A percentile compares a stretch with the other conserved stretches of the same genome.
These are phyloP conservation scores for Gymnarchus niloticus DNA, from an alignment of 2,113 vertebrate species.

Conservation along the genomic window DNA sequence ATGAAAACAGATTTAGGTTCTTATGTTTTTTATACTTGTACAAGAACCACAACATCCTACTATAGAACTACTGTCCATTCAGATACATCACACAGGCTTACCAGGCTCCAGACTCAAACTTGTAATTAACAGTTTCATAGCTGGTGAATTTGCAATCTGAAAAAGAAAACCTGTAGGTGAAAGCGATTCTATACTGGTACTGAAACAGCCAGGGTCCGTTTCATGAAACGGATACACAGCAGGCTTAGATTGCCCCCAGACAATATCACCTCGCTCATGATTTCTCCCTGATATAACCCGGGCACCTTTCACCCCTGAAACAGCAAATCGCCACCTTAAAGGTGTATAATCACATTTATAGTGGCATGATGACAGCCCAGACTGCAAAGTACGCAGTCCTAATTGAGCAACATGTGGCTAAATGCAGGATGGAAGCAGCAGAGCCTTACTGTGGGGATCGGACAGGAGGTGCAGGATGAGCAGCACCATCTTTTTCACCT, in stretches of 20 bases:
- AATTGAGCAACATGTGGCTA: not conserved
- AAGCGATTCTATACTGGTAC: too few species aligned
- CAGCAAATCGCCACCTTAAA: too few species aligned
- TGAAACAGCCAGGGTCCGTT: too few species aligned
- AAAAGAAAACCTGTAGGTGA: too few species aligned
- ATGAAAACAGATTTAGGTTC: too few species aligned
- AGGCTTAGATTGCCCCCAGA: too few species aligned
- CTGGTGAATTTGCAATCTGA: slow-evolving; percentile 75
- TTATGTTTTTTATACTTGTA: too few species aligned
- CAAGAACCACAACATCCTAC: not conserved
- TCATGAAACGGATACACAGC: not conserved
- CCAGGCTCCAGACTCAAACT: slow-evolving; percentile 94
- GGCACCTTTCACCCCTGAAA: too few species aligned
- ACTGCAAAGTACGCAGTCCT: not conserved
- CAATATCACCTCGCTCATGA: too few species aligned
- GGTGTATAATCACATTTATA: too few species aligned
- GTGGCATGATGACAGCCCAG: not conserved
- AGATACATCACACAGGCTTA: slow-evolving; percentile 47
- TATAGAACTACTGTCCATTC: not conserved
- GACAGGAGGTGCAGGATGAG: slow-evolving; percentile 73
- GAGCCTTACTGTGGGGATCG: slow-evolving; percentile 74
- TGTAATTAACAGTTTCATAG: slow-evolving; percentile 82
- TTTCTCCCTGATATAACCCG: not conserved
- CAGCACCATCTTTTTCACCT: slow-evolving; percentile 84
- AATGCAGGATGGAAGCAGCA: not conserved